Conservation (phyloP, 1,140 invertebrate species). For the Drosophila novamexicana region DNA sequence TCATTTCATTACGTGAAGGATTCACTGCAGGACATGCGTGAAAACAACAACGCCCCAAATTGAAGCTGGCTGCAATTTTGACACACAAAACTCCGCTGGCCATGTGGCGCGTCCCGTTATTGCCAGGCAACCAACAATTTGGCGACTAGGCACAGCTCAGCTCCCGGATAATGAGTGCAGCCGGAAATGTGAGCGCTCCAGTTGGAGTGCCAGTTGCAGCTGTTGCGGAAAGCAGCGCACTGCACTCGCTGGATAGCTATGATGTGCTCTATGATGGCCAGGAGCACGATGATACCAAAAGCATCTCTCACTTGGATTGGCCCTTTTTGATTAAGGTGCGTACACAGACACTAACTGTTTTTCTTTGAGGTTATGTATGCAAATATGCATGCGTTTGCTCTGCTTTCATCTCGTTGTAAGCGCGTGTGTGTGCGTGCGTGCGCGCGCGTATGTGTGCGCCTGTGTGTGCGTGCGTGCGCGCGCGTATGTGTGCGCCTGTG, state of each 20-base stretch:
- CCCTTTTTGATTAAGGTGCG: conserved; percentile 81
- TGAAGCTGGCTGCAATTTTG: no score
- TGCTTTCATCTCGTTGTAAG: neutral
- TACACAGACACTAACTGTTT: conserved; percentile 10
- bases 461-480: conserved; percentile 16
- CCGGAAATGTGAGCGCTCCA: neutral
- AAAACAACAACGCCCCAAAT: no score
- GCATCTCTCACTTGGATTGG: conserved; percentile 73
- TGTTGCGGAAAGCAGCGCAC: conserved; percentile 10
- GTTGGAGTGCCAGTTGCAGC: neutral
- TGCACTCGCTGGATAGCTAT: conserved; percentile 50
- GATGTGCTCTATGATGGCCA: conserved; percentile 67
- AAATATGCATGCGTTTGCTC: conserved; percentile 36
- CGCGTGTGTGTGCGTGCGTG: conserved; percentile 22
- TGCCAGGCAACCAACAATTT: no score
- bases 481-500: conserved; percentile 12
- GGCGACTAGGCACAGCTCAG: neutral
- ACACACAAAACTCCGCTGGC: no score
- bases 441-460: conserved; percentile 1
- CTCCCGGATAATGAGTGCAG: neutral
- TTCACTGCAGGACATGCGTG: no score
- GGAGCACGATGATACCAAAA: conserved; percentile 68
- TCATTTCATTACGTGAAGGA: no score
- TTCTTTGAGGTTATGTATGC: conserved; percentile 61
- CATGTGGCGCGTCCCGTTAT: no score